These are phyloP conservation scores for Diorhabda carinulata DNA, from an alignment of 1,140 invertebrate species.

Conservation along the genomic window DNA sequence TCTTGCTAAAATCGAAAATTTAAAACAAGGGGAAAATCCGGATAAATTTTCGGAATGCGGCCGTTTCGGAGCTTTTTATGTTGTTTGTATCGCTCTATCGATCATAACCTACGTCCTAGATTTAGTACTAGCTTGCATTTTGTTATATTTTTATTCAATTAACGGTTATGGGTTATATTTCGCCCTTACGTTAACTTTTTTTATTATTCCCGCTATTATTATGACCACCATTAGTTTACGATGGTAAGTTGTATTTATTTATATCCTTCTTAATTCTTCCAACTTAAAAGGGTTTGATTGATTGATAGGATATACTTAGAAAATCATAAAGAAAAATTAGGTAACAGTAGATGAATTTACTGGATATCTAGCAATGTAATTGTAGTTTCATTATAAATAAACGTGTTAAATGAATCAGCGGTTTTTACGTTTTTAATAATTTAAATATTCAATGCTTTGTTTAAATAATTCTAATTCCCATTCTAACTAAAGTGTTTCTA, in stretches of 20 bases:
- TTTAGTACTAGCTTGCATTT: constrained; percentile 46
- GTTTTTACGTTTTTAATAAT: no score
- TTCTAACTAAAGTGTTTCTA: no score
- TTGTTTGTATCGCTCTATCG: constrained; percentile 45
- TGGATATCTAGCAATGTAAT: no score
- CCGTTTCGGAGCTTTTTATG: constrained; percentile 44
- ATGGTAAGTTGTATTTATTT: constrained; percentile 44
- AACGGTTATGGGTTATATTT: constrained; percentile 47
- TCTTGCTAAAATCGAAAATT: constrained; percentile 41
- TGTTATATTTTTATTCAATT: constrained; percentile 48
- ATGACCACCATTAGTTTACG: constrained; percentile 50
- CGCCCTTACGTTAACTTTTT: constrained; percentile 49
- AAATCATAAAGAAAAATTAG: no score
- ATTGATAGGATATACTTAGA: no score
- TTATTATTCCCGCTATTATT: constrained; percentile 47
- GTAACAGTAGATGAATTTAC: no score
- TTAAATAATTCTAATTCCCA: no score
- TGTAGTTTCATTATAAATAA: no score
- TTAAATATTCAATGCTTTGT: no score
- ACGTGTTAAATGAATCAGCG: no score
- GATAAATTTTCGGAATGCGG: constrained; percentile 38
- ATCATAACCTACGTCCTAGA: constrained; percentile 49
- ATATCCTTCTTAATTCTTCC: background rate
- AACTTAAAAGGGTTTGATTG: background rate
- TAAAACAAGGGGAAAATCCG: constrained; percentile 39